Conservation (phyloP, 1,140 invertebrate genomes). For the Philopotamus ludificatus region DNA sequence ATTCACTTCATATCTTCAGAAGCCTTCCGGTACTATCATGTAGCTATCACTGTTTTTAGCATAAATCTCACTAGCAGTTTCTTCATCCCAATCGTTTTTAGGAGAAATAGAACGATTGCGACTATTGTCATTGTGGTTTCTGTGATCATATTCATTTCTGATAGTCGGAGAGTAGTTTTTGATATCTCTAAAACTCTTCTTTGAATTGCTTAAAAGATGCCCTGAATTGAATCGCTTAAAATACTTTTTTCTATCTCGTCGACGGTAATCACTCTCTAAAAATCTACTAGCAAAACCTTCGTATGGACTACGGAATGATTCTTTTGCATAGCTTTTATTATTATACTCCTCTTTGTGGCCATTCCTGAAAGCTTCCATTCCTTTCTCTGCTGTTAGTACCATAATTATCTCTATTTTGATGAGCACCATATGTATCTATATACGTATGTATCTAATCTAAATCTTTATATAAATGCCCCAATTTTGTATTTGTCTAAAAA, state of each 20-base stretch:
- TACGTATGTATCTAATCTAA: slow-evolving; percentile 68
- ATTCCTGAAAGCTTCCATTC: slow-evolving; percentile 47
- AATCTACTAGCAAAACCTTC: slow-evolving; percentile 41
- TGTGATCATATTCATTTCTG: slow-evolving; percentile 8
- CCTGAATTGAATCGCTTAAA: slow-evolving; percentile 39
- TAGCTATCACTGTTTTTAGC: slow-evolving; percentile 38
- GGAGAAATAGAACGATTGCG: slow-evolving; percentile 35
- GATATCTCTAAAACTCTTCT: slow-evolving; percentile 25
- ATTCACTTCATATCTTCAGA: slow-evolving; percentile 51
- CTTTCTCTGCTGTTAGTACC: slow-evolving; percentile 54
- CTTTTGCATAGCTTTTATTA: slow-evolving; percentile 18
- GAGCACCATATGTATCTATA: slow-evolving; percentile 65
- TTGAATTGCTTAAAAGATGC: slow-evolving; percentile 32
- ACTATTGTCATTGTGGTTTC: slow-evolving; percentile 27
- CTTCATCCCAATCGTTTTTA: slow-evolving; percentile 40
- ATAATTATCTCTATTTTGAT: slow-evolving; percentile 58
- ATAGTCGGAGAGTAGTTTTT: slow-evolving; percentile 32
- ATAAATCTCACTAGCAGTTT: slow-evolving; percentile 38
- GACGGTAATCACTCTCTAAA: slow-evolving; percentile 37
- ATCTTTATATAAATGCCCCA: too few relatives aligned
- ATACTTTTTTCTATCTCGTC: slow-evolving; percentile 36
- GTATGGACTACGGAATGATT: slow-evolving; percentile 28
- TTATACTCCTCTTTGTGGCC: slow-evolving; percentile 32
- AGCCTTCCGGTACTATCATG: slow-evolving; percentile 47
- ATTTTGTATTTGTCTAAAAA: too few relatives aligned